phyloP scores from a whole-genome alignment of 2,888 invertebrate genomes.

The Lasioglossum morio region DNA sequence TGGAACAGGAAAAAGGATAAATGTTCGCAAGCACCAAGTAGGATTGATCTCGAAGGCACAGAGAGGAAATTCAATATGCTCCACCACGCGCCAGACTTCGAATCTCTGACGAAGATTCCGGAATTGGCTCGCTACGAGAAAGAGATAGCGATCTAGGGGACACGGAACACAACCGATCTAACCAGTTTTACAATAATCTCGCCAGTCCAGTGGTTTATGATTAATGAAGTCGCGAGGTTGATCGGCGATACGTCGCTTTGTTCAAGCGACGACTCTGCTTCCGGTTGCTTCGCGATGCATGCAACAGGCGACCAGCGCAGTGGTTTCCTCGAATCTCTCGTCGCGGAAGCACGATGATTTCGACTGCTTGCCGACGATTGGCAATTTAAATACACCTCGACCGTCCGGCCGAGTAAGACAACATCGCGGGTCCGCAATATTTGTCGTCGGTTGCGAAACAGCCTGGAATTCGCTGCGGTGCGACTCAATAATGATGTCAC shows the following conservation, averaged over 20 bases:
- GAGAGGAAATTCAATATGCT: background rate
- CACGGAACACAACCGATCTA: slow-evolving; percentile 10
- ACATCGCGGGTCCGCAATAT: slow-evolving; percentile 32
- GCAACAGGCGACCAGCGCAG: background rate
- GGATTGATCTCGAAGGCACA: background rate
- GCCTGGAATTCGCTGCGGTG: slow-evolving; percentile 30
- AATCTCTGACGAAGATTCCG: background rate
- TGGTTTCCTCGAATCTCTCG: background rate
- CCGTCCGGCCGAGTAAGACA: background rate
- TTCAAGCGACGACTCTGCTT: slow-evolving; percentile 26
- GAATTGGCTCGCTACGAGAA: background rate
- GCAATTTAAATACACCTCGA: slow-evolving; percentile 35
- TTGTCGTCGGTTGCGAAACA: slow-evolving; percentile 49
- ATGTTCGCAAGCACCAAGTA: background rate
- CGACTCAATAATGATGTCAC: slow-evolving; percentile 49
- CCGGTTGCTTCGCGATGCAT: background rate
- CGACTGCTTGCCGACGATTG: slow-evolving; percentile 21
- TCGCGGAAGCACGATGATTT: background rate
- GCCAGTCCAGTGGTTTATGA: slow-evolving; percentile 39
- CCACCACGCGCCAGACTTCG: background rate
- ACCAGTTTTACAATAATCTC: slow-evolving; percentile 44
- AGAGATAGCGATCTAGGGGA: slow-evolving; percentile 10
- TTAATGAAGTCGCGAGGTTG: slow-evolving; percentile 43
- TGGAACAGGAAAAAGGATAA: background rate
- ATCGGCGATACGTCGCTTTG: slow-evolving; percentile 34